Evolutionary conservation across 2,797 vertebrate species (phyloP).

Genomic region (Crypturellus tataupa): DNA sequence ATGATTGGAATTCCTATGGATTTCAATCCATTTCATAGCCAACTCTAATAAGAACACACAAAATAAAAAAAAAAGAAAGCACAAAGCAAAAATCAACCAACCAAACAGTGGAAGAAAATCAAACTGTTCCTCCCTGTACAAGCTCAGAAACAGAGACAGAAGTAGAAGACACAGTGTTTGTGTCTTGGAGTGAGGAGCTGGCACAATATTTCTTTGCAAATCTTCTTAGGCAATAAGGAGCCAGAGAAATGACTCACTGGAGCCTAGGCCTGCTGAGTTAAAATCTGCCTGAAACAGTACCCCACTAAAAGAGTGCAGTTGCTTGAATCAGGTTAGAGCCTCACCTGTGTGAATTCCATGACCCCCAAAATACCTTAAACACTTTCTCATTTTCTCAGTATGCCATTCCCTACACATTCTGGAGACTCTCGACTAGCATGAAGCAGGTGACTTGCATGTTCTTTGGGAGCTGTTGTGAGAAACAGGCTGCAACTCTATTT

Average conservation of each 20-base stretch:
- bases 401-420: not conserved
- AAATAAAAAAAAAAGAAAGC: not conserved
- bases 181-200: not conserved
- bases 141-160: not conserved
- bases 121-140: not conserved
- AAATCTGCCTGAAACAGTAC: not conserved
- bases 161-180: not conserved
- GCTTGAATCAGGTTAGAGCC: not conserved
- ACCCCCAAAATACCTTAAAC: not conserved
- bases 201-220: conserved; percentile 13
- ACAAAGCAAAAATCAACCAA: not conserved
- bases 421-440: not conserved
- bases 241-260: not conserved
- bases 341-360: not conserved
- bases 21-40: not conserved
- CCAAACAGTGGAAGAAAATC: not conserved
- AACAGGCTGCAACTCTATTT: not conserved
- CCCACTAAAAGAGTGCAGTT: not conserved
- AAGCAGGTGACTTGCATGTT: not conserved
- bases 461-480: not conserved
- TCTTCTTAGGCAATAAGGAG: not conserved
- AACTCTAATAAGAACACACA: not conserved
- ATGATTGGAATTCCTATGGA: too few relatives aligned
- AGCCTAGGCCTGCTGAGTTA: not conserved
- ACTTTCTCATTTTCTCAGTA: not conserved